Evolutionary conservation across 2,113 vertebrate species (phyloP), one percentile per base, ranked within the genome.

Genomic region (Galeopterus variegatus): DNA sequence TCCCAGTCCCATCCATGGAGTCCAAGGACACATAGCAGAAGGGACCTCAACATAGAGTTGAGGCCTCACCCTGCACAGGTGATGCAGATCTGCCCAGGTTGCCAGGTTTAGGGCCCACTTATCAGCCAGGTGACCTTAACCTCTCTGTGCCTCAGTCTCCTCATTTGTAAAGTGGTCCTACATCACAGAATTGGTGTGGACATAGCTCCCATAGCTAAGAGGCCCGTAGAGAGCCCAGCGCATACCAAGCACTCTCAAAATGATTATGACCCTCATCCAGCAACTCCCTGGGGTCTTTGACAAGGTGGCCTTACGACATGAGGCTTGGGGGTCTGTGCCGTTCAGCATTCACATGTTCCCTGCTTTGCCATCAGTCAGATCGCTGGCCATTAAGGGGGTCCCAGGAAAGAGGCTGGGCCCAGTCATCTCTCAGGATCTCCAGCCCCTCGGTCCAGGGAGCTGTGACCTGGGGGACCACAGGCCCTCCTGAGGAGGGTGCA

Each of bases 161-260:
- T 72, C 41, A 17, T 62, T 36, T 33, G 33, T 45, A 11, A 88
- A 84, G 12, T 31, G 13, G 62, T 36, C 41, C 69, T 18, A 5
- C 1, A 1, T 21, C 36, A 0, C 0, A 45, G 64, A 64, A 64
- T 2, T 28, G 69, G 26, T 0, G 0, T 19, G 45, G 64, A 75
- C 65, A 26, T 1, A 4, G 33, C 52, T 65, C 60, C 70, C 2
- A 0, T 0, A 3, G 56, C 14, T 10, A n/a, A 52, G 69, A 7
- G 0, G 0, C n/a, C 7, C 2, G 0, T 6, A 67, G 24, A n/a
- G 65, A 0, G 0, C 70, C 77, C 11, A 4, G 24, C 18, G 11
- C 0, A 15, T 5, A 1, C 3, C 45, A 3, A 24, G 64, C 4
- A 5, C 54, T 9, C 70, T 73, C 62, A n/a, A 19, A 41, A 33